Evolutionary conservation across 2,113 vertebrate species (phyloP).

Genomic region (Oreochromis aureus): DNA sequence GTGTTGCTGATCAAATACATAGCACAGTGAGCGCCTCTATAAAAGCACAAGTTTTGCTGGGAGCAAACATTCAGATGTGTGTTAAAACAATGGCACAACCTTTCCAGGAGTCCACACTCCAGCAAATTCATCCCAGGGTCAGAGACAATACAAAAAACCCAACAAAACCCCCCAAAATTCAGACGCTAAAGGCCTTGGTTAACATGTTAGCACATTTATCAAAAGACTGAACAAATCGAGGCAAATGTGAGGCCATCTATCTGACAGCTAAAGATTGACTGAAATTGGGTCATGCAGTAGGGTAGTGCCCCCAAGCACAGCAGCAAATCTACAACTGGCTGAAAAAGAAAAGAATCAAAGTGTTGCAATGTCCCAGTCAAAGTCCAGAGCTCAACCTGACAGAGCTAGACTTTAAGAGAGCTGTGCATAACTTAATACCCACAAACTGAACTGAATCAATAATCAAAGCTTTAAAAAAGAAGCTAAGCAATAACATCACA

Average conservation of each 20-base stretch:
- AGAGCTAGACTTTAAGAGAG: neutral
- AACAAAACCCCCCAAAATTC: rapidly evolving
- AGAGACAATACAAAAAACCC: neutral
- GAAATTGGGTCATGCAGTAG: neutral
- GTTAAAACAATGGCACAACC: neutral
- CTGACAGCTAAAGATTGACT: neutral
- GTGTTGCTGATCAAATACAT: neutral
- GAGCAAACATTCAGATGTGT: neutral
- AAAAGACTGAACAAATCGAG: neutral
- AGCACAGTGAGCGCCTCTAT: rapidly evolving
- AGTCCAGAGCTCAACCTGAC: neutral
- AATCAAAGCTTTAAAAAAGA: neutral
- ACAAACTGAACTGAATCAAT: neutral
- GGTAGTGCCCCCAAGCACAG: neutral
- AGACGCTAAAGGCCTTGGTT: neutral
- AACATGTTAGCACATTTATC: neutral
- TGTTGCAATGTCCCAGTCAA: neutral
- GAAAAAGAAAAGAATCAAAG: neutral
- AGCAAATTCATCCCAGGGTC: neutral
- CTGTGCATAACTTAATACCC: neutral
- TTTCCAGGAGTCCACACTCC: neutral
- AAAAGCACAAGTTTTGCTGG: neutral
- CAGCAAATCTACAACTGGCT: neutral
- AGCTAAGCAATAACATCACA: neutral
- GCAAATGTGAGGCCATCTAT: neutral